Evolutionary conservation across 2,797 vertebrate species (phyloP).

Genomic region (Xiphophorus birchmanni): DNA sequence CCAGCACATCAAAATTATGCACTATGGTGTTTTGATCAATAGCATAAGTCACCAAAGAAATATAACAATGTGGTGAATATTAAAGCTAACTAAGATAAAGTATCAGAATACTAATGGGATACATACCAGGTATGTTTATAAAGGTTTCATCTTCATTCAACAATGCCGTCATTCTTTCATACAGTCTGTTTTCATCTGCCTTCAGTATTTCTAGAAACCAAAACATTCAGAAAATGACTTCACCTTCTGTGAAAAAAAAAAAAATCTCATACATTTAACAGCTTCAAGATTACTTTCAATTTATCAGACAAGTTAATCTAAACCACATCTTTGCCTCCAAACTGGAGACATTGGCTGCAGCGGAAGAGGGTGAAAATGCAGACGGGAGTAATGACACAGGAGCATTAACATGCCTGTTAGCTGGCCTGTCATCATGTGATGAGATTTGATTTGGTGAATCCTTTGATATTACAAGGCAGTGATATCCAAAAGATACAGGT

Average conservation of each 20-base stretch:
- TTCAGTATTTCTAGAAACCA: constrained; percentile 72
- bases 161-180: constrained; percentile 77
- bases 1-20: background rate
- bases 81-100: too few species aligned
- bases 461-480: constrained; percentile 84
- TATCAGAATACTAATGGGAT: background rate
- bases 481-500: constrained; percentile 87
- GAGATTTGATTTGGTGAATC: constrained; percentile 82
- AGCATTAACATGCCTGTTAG: constrained; percentile 77
- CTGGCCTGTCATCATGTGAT: constrained; percentile 80
- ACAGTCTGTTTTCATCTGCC: constrained; percentile 78
- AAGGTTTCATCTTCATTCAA: constrained; percentile 80
- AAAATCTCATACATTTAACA: constrained; percentile 46
- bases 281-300: constrained; percentile 55
- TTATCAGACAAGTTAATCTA: constrained; percentile 67
- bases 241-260: constrained; percentile 9
- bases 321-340: constrained; percentile 67
- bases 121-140: constrained; percentile 82
- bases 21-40: background rate
- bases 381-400: constrained; percentile 72
- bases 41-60: background rate
- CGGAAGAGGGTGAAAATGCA: constrained; percentile 57
- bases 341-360: constrained; percentile 52
- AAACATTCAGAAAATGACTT: constrained; percentile 54
- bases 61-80: background rate